Evolutionary conservation across 2,113 vertebrate genomes (phyloP).

Genomic region (Ammodytes dubius): DNA sequence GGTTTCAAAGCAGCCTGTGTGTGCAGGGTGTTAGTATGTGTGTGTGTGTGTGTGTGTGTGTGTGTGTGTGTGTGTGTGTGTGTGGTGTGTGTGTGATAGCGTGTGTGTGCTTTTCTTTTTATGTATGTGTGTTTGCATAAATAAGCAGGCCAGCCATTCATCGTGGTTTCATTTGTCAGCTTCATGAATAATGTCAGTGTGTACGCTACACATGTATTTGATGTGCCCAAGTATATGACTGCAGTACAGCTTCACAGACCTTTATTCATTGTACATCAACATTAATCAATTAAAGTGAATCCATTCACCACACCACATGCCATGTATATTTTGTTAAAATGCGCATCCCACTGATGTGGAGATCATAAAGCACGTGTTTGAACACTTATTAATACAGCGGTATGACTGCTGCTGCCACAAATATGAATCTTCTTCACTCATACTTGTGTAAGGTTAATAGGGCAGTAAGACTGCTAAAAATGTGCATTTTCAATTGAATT

Average conservation of each 20-base stretch:
- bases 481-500: conserved; percentile 33
- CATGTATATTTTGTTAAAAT: conserved; percentile 43
- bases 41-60: background rate
- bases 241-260: conserved; percentile 29
- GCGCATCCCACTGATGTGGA: conserved; percentile 20
- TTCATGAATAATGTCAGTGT: conserved; percentile 74
- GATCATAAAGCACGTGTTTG: conserved; percentile 41
- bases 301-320: conserved; percentile 34
- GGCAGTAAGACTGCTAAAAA: conserved; percentile 12
- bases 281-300: conserved; percentile 58
- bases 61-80: conserved; percentile 17
- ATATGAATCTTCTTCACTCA: conserved; percentile 37
- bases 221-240: conserved; percentile 41
- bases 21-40: conserved; percentile 27
- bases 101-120: conserved; percentile 45
- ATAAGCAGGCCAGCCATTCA: conserved; percentile 70
- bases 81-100: background rate
- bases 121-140: conserved; percentile 69
- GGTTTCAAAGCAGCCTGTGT: conserved; percentile 66
- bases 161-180: conserved; percentile 69
- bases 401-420: conserved; percentile 1
- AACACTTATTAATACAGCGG: conserved; percentile 30
- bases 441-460: conserved; percentile 29
- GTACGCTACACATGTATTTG: conserved; percentile 57
- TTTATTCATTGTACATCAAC: conserved; percentile 49